These are phyloP conservation scores for Lithosia quadra DNA, from an alignment of 2,888 invertebrate genomes.

Conservation along the genomic window DNA sequence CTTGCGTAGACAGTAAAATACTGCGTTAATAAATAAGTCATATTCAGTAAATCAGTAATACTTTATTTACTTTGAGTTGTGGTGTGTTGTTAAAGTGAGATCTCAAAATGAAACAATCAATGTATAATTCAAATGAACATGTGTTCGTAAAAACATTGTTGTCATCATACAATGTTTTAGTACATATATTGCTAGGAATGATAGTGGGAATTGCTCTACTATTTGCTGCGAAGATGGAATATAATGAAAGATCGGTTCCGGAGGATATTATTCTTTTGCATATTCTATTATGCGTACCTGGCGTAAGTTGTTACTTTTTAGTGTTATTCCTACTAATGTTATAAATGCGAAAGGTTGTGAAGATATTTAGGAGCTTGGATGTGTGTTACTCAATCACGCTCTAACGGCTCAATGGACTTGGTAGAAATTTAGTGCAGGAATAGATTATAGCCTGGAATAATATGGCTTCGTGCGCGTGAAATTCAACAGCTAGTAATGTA, in stretches of 20 bases:
- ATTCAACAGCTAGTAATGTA: too few relatives aligned
- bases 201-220: constrained; percentile 35
- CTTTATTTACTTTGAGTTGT: not conserved
- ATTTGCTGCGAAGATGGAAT: constrained; percentile 33
- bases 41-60: constrained; percentile 24
- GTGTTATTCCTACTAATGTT: not conserved
- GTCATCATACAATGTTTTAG: constrained; percentile 30
- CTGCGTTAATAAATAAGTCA: not conserved
- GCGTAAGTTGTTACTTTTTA: constrained; percentile 34
- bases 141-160: constrained; percentile 27
- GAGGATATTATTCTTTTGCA: constrained; percentile 33
- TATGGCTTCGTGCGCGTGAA: too few relatives aligned
- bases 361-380: too few relatives aligned
- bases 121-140: constrained; percentile 32
- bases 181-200: constrained; percentile 39
- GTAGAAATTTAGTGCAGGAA: too few relatives aligned
- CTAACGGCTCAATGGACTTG: too few relatives aligned
- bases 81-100: constrained; percentile 6
- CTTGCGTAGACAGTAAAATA: constrained; percentile 7
- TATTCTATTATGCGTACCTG: constrained; percentile 39
- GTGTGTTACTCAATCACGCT: too few relatives aligned
- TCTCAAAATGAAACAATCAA: constrained; percentile 18
- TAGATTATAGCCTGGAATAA: too few relatives aligned
- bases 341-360: too few relatives aligned
- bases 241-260: constrained; percentile 27